Percentiles rank a stretch among this genome's conserved stretches.
These are phyloP conservation scores for Microctonus hyperodae DNA, from an alignment of 2,888 invertebrate species.

Conservation along the genomic window DNA sequence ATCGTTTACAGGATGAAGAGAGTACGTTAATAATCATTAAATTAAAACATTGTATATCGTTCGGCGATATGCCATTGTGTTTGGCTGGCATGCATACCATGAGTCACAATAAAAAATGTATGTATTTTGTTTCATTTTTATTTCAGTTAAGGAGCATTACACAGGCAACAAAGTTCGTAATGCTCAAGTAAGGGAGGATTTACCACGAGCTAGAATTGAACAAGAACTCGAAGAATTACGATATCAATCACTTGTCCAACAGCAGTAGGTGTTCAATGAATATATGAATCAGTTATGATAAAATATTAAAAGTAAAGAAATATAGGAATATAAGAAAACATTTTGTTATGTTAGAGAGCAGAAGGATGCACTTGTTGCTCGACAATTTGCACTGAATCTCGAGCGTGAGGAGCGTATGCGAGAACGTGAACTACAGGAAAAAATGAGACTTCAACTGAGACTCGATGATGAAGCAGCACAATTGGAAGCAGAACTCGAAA, in stretches of 20 bases:
- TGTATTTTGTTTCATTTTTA: slow-evolving; percentile 34
- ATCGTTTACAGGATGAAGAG: slow-evolving; percentile 82
- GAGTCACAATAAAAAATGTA: background rate
- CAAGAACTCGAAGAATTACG: slow-evolving; percentile 73
- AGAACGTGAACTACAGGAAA: slow-evolving; percentile 66
- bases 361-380: slow-evolving; percentile 72
- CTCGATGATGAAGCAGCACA: slow-evolving; percentile 58
- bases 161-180: slow-evolving; percentile 78
- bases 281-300: slow-evolving; percentile 5
- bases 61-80: background rate
- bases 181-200: slow-evolving; percentile 79
- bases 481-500: slow-evolving; percentile 61
- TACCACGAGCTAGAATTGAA: slow-evolving; percentile 77
- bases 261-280: slow-evolving; percentile 67
- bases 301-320: background rate
- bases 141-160: slow-evolving; percentile 75
- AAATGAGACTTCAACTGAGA: slow-evolving; percentile 61
- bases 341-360: slow-evolving; percentile 67
- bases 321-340: too few species aligned
- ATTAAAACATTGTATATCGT: background rate
- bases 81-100: background rate
- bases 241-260: slow-evolving; percentile 69
- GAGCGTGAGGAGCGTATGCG: slow-evolving; percentile 67
- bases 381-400: slow-evolving; percentile 72
- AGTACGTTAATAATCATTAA: slow-evolving; percentile 66